Base-by-base conservation (phyloP, 2,113 vertebrate genomes). In the Pimephales promelas region DNA sequence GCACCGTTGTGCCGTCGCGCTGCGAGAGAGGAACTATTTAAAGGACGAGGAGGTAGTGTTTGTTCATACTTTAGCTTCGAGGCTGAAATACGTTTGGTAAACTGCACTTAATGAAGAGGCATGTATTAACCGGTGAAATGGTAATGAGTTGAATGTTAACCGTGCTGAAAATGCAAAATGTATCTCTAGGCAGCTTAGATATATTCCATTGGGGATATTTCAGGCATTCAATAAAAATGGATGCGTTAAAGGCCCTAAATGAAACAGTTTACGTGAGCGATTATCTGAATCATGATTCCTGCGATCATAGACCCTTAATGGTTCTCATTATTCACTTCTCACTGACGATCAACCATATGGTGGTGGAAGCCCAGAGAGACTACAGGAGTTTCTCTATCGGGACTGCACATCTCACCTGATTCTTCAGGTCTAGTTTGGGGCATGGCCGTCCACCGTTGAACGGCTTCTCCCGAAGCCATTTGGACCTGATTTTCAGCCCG, bases 381-480 rank as follows among this genome's bases (percentile, higher is more conserved):
- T 54, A n/a, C n/a, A n/a, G n/a, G n/a, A 26, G 20, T 68, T 16
- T 80, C 49, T 36, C 34, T 49, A 26, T 59, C 9, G 66, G n/a
- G 36, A 36, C 54, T 11, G 49, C 0, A 1, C 24, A 13, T 52
- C 95, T 95, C 95, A 99, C 98, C 97, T 99, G 98, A 89, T 99
- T 99, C 93, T 95, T 99, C 83, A 98, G 94, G 91, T 99, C 97
- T 89, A 99, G 91, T 86, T 95, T 97, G 78, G 98, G 98, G 90
- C 98, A 99, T 0, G 97, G 96, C 3, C 98, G 95, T 3, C 98
- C 98, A 73, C 97, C 96, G 43, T 97, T 97, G 87, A 99, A 99
- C 5, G 98, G 96, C 87, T 99, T 99, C 88, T 99, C 97, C 79
- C 97, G 95, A 11, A 99, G 93, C 97, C 98, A 99, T 88, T 93